phyloP scores from a whole-genome alignment of 2,888 invertebrate species.

The Plebejus argus region DNA sequence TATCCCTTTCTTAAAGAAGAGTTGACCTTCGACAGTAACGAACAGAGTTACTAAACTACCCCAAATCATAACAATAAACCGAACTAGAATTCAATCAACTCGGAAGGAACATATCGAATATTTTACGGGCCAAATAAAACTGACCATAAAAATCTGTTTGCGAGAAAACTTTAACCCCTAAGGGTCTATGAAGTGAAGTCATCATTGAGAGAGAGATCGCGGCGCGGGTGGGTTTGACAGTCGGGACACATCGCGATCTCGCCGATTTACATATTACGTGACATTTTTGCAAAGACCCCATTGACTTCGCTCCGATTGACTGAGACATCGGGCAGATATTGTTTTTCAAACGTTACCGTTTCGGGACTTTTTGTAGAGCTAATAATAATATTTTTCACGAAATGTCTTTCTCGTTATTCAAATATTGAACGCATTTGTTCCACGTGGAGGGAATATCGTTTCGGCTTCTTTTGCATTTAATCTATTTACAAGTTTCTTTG shows the following conservation, averaged over 20 bases:
- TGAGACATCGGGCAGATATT: constrained; percentile 75
- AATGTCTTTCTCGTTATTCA: constrained; percentile 19
- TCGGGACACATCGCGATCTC: constrained; percentile 76
- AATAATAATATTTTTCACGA: background rate
- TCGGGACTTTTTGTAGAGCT: constrained; percentile 42
- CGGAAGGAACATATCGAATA: constrained; percentile 27
- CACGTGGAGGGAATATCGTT: background rate
- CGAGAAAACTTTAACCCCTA: constrained; percentile 48
- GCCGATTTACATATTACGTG: constrained; percentile 80
- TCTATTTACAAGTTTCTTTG: background rate
- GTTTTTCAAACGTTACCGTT: constrained; percentile 63
- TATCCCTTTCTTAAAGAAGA: background rate
- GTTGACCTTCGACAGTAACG: background rate
- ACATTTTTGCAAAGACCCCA: constrained; percentile 74
- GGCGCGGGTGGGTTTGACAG: constrained; percentile 72
- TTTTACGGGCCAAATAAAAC: constrained; percentile 28
- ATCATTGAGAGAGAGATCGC: constrained; percentile 69
- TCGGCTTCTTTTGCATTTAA: constrained; percentile 1
- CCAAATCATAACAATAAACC: constrained; percentile 19
- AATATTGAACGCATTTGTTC: constrained; percentile 11
- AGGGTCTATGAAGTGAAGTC: constrained; percentile 57
- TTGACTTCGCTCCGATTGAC: constrained; percentile 73
- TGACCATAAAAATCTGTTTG: constrained; percentile 39
- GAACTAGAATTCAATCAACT: constrained; percentile 19
- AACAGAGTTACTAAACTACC: background rate